A percentile compares a stretch with the other conserved stretches of the same genome.
Conservation (phyloP, 2,888 invertebrate species). For the Erynnis tages region DNA sequence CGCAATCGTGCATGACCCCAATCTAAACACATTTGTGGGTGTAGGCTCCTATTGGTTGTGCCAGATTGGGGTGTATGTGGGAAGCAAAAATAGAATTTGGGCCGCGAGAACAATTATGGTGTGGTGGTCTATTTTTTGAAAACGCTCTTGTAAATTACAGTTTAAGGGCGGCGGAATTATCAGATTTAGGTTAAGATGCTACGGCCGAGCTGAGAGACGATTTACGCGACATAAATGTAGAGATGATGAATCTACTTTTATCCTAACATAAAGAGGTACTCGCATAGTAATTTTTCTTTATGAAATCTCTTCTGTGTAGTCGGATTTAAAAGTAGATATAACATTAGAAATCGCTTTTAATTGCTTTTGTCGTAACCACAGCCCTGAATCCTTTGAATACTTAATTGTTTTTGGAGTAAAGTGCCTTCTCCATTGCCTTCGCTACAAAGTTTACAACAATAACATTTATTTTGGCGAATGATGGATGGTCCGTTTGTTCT, state of each 20-base stretch:
- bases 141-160: neutral
- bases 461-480: conserved; percentile 12
- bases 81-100: conserved; percentile 19
- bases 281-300: too few relatives aligned
- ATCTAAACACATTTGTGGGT: conserved; percentile 14
- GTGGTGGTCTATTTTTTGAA: neutral
- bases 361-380: neutral
- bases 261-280: too few relatives aligned
- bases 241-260: neutral
- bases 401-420: conserved; percentile 1
- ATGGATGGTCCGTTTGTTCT: conserved; percentile 5
- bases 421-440: conserved; percentile 6
- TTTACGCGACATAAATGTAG: neutral
- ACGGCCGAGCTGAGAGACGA: neutral
- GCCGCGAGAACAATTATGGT: conserved; percentile 3
- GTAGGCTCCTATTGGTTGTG: conserved; percentile 12
- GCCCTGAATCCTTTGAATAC: conserved; percentile 8
- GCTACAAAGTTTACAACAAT: conserved; percentile 1
- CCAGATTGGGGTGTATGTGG: conserved; percentile 13
- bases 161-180: neutral
- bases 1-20: conserved; percentile 27
- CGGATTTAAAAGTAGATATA: too few relatives aligned
- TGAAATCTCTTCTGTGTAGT: too few relatives aligned
- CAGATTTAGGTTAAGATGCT: conserved; percentile 16
- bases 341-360: too few relatives aligned